Conservation (phyloP, 92 coral and sea anemone genomes). For the Micromussa lordhowensis region DNA sequence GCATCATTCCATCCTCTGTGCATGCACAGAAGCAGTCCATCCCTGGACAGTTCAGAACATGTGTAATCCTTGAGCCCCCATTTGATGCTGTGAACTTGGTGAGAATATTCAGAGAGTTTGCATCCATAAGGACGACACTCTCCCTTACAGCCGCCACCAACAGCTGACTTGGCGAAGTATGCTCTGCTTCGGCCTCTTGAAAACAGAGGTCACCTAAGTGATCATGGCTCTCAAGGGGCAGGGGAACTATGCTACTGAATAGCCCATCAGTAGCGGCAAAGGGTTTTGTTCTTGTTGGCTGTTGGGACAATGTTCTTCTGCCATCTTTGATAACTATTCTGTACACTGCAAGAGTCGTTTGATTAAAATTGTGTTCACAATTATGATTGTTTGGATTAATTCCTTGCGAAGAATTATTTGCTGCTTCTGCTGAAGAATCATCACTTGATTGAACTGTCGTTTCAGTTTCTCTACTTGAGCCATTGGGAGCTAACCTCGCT, state of each 20-base stretch:
- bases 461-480: background rate
- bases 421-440: background rate
- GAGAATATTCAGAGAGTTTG: constrained; percentile 66
- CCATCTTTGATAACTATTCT: constrained; percentile 22
- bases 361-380: constrained; percentile 8
- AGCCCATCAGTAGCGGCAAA: constrained; percentile 49
- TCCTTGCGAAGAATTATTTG: background rate
- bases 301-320: constrained; percentile 46
- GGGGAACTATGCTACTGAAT: constrained; percentile 57
- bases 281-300: constrained; percentile 45
- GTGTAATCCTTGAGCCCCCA: constrained; percentile 48
- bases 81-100: constrained; percentile 65
- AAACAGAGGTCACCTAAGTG: constrained; percentile 36
- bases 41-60: constrained; percentile 89
- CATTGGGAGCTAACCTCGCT: background rate
- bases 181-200: constrained; percentile 26
- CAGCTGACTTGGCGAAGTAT: constrained; percentile 7
- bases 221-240: constrained; percentile 61
- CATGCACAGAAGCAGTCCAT: constrained; percentile 91
- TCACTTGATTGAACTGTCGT: background rate
- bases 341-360: constrained; percentile 43
- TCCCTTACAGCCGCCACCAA: constrained; percentile 50
- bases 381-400: background rate
- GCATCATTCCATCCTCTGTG: constrained; percentile 74
- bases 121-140: constrained; percentile 73